These are phyloP conservation scores for Sialis fuliginosa DNA, from an alignment of 2,888 invertebrate species.

Conservation along the genomic window DNA sequence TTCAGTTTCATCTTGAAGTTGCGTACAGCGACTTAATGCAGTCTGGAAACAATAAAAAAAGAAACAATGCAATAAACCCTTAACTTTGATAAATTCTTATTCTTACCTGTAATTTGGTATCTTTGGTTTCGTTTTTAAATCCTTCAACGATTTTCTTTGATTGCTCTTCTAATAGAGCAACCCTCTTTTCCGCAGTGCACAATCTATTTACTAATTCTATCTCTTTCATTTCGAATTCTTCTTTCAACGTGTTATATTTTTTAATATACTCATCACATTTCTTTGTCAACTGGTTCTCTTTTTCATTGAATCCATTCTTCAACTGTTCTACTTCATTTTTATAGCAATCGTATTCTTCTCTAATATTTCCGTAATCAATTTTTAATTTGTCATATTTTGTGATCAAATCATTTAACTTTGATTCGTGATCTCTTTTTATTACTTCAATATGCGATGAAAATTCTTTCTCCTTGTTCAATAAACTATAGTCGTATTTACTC, in stretches of 20 bases:
- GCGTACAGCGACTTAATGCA: constrained; percentile 9
- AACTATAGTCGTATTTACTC: constrained; percentile 16
- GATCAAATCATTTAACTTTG: constrained; percentile 21
- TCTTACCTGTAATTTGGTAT: constrained; percentile 20
- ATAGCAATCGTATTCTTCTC: constrained; percentile 19
- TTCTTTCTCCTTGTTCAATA: too few species aligned
- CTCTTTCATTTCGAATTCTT: constrained; percentile 19
- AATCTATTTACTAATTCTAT: constrained; percentile 15
- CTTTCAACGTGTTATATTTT: not conserved
- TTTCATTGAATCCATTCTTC: constrained; percentile 11
- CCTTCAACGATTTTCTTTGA: constrained; percentile 17
- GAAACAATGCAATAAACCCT: not conserved
- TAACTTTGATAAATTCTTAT: not conserved
- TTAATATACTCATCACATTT: not conserved
- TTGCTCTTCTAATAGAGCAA: constrained; percentile 18
- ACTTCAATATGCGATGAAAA: constrained; percentile 13
- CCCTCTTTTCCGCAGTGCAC: constrained; percentile 15
- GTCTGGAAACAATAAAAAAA: constrained; percentile 6
- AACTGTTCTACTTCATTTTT: constrained; percentile 13
- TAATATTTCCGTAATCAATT: constrained; percentile 17
- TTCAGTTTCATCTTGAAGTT: constrained; percentile 52
- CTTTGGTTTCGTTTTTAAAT: constrained; percentile 20
- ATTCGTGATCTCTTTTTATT: constrained; percentile 21
- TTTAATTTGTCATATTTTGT: constrained; percentile 25
- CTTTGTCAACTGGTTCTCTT: not conserved